phyloP scores from a whole-genome alignment of 2,797 vertebrate genomes.

The Liparis tanakae region DNA sequence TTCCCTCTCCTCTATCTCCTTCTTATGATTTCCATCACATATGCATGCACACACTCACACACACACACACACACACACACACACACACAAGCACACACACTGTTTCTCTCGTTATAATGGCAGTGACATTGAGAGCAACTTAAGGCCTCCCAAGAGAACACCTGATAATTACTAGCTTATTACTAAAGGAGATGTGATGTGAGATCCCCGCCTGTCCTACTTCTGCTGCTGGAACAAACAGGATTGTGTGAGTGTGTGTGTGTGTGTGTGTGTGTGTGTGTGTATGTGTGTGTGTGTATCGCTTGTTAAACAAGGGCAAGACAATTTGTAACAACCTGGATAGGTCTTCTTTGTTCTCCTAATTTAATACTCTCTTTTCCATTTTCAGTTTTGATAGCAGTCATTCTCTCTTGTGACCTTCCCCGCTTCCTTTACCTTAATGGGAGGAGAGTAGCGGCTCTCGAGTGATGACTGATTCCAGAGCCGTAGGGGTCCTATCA shows the following conservation, averaged over 20 bases:
- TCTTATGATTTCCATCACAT: slow-evolving; percentile 22
- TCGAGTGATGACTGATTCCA: slow-evolving; percentile 43
- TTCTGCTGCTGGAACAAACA: slow-evolving; percentile 25
- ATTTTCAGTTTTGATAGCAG: slow-evolving; percentile 38
- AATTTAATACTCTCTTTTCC: slow-evolving; percentile 31
- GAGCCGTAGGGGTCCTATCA: slow-evolving; percentile 38
- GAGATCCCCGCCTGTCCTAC: slow-evolving; percentile 44
- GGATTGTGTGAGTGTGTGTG: not conserved
- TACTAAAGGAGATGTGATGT: slow-evolving; percentile 66
- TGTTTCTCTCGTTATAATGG: slow-evolving; percentile 48
- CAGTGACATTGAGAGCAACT: slow-evolving; percentile 60
- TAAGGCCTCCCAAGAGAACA: slow-evolving; percentile 58
- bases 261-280: slow-evolving; percentile 4
- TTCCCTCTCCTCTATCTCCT: slow-evolving; percentile 12
- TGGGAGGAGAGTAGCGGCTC: slow-evolving; percentile 21
- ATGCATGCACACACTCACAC: slow-evolving; percentile 5
- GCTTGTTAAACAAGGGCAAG: slow-evolving; percentile 7
- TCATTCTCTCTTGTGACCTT: slow-evolving; percentile 27
- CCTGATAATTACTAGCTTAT: slow-evolving; percentile 69
- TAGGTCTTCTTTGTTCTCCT: not conserved
- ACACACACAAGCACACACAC: too few relatives aligned
- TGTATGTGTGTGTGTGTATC: slow-evolving; percentile 13
- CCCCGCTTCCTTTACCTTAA: slow-evolving; percentile 27
- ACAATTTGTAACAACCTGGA: not conserved
- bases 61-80: too few relatives aligned